These are phyloP conservation scores for Drosophila varians DNA, from an alignment of 1,140 invertebrate species.

Conservation along the genomic window DNA sequence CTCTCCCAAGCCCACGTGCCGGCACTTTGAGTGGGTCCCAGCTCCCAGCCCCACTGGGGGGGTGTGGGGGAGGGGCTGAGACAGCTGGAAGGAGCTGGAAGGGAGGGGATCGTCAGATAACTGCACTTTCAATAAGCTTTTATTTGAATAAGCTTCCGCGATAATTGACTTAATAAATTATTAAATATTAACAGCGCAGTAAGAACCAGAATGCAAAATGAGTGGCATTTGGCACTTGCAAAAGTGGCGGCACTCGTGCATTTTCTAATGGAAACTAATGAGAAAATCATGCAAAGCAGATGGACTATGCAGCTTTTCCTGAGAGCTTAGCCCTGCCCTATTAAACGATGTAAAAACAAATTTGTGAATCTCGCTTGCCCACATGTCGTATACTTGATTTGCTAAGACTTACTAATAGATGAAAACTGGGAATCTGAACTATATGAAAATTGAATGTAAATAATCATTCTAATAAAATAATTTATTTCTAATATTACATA, in stretches of 20 bases:
- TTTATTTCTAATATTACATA: too few relatives aligned
- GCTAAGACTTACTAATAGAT: too few relatives aligned
- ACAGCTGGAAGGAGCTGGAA: neutral
- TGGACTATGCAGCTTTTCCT: neutral
- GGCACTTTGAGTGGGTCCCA: neutral
- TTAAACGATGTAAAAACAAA: neutral
- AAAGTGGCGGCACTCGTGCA: constrained; percentile 12
- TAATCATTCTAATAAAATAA: too few relatives aligned
- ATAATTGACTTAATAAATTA: constrained; percentile 80
- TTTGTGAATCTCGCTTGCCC: neutral
- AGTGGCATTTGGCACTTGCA: neutral
- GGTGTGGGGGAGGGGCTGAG: neutral
- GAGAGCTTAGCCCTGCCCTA: neutral
- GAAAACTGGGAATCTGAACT: too few relatives aligned
- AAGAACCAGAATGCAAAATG: constrained; percentile 60
- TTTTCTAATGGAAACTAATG: constrained; percentile 68
- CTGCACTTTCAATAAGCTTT: constrained; percentile 69
- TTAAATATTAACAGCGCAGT: constrained; percentile 62
- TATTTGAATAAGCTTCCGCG: constrained; percentile 70
- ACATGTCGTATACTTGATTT: neutral
- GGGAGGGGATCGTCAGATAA: constrained; percentile 14
- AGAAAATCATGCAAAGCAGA: constrained; percentile 62
- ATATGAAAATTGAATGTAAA: too few relatives aligned
- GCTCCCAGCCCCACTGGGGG: too few relatives aligned
- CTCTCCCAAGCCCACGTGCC: constrained; percentile 56